Conservation (phyloP, 2,797 vertebrate genomes). For the Tinamus major region DNA sequence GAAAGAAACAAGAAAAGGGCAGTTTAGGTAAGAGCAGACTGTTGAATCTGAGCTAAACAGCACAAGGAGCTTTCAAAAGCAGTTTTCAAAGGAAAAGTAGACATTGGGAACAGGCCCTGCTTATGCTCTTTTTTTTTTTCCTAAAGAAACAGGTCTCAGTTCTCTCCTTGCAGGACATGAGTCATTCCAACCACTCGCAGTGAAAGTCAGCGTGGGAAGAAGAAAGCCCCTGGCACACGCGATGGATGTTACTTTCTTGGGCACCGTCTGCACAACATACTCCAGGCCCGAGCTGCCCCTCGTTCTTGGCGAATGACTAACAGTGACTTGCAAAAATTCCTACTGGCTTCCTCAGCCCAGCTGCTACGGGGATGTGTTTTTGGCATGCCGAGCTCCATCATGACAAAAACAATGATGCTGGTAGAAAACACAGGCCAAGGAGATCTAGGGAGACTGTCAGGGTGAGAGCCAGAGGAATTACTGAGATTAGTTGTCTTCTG, state of each 20-base stretch:
- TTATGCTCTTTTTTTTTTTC: neutral
- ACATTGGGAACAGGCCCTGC: neutral
- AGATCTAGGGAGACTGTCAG: conserved; percentile 7
- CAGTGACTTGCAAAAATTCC: conserved; percentile 51
- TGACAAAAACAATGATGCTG: conserved; percentile 30
- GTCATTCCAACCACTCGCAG: conserved; percentile 25
- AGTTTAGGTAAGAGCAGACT: neutral
- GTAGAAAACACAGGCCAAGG: neutral
- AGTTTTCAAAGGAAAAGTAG: neutral
- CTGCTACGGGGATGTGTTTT: conserved; percentile 22
- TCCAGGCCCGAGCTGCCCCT: conserved; percentile 4
- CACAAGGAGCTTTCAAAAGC: neutral
- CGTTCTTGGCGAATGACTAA: conserved; percentile 49
- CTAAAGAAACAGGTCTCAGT: conserved; percentile 9
- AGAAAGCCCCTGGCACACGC: conserved; percentile 22
- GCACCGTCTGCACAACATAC: conserved; percentile 1
- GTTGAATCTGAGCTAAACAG: neutral
- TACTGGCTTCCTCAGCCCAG: conserved; percentile 46
- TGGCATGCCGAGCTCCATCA: conserved; percentile 46
- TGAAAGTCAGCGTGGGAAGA: conserved; percentile 21
- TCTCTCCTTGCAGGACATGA: conserved; percentile 36
- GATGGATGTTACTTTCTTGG: neutral
- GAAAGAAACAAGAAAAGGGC: neutral
- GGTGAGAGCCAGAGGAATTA: conserved; percentile 3
- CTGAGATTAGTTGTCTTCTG: conserved; percentile 15